Percentiles rank a stretch among this genome's conserved stretches.
phyloP scores from a whole-genome alignment of 2,888 invertebrate species.

The Erebia epiphron region DNA sequence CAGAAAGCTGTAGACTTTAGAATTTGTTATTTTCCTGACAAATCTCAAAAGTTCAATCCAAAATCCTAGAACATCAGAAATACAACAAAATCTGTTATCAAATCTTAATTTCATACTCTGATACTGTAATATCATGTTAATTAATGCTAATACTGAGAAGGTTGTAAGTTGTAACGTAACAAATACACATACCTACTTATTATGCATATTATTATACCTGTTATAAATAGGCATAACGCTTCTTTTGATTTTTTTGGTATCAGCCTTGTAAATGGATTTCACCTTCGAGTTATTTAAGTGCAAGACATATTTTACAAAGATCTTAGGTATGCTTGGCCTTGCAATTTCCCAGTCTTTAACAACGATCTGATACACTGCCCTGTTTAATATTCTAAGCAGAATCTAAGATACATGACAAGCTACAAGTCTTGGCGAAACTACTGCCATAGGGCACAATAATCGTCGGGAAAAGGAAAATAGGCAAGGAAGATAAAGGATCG shows the following conservation, averaged over 20 bases:
- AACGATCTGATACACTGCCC: background rate
- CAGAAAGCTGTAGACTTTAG: too few relatives aligned
- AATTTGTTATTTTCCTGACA: too few relatives aligned
- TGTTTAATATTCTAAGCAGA: background rate
- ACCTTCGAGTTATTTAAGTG: background rate
- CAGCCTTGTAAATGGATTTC: background rate
- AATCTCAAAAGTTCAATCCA: too few relatives aligned
- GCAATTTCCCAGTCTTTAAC: background rate
- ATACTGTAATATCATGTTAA: background rate
- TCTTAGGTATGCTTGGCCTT: background rate
- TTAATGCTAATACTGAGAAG: slow-evolving; percentile 12
- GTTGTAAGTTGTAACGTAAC: slow-evolving; percentile 1
- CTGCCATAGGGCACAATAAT: background rate
- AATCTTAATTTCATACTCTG: background rate
- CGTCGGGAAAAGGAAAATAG: background rate
- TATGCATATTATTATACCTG: slow-evolving; percentile 2
- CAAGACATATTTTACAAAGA: background rate
- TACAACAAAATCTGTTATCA: background rate
- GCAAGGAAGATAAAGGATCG: background rate
- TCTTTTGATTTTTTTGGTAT: background rate
- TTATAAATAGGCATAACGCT: slow-evolving; percentile 2
- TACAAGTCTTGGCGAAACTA: background rate
- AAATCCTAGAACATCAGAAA: background rate
- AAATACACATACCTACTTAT: background rate
- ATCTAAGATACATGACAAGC: background rate